Base-by-base conservation (phyloP, 2,113 vertebrate genomes). In the Xenus cinereus region DNA sequence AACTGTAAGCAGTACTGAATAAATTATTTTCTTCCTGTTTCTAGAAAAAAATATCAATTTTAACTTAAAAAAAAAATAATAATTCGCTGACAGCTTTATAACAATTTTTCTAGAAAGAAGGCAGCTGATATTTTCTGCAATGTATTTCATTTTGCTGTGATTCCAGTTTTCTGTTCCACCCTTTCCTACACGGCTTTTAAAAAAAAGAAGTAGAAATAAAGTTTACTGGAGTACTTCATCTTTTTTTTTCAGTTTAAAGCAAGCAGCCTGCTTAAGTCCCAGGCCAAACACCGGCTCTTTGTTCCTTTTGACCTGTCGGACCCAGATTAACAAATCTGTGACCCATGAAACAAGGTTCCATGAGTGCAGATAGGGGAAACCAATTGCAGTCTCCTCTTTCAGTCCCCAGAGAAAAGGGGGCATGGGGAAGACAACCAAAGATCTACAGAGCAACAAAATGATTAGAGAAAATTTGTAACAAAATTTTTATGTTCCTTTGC, bases 301-400 rank as follows among this genome's bases (percentile, higher is more conserved):
- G 80, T 96, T 92, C 57, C 60, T 96, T 90, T 92, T 83, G 72
- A 95, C 90, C 87, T 82, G 76, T 53, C 68, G 30, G 91, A 79
- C 46, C 66, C 67, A 92, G 84, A 95, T 95, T 93, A 98, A 96
- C 84, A 95, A 95, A 91, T 71, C 92, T 66, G 21, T 93, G 97
- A 97, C 89, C 95, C 26, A 5, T 91, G 77, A 97, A 97, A 96
- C 64, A 80, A 93, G 56, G 95, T 26, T 89, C 62, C 81, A 43
- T 41, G 75, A 79, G 60, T 28, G 35, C 41, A 71, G 74, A 73
- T 46, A 81, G 39, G 14, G 69, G 72, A 89, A 97, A 88, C 84
- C 86, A 85, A 95, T 24, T 74, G 88, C 78, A 88, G 94, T 78
- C 51, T 95, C 83, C 82, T 91, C 57, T 37, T 74, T 89, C 12